A percentile compares a stretch with the other conserved stretches of the same genome.
phyloP scores from a whole-genome alignment of 2,888 invertebrate genomes.

The Campoplex capitator region DNA sequence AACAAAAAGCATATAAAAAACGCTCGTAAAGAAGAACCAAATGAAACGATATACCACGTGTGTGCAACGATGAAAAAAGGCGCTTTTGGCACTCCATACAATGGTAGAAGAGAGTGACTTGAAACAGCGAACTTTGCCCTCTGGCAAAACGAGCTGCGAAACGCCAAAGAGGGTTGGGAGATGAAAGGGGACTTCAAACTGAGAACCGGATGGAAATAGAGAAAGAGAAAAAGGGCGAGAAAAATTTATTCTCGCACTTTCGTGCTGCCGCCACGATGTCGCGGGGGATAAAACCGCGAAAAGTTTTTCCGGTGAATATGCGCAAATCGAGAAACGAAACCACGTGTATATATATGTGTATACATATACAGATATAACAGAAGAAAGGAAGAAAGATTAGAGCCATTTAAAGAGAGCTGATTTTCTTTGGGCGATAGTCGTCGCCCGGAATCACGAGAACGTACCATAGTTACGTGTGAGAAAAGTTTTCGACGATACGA shows the following conservation, averaged over 20 bases:
- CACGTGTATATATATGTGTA: background rate
- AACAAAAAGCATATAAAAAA: background rate
- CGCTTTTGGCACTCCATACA: constrained; percentile 57
- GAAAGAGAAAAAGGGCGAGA: constrained; percentile 40
- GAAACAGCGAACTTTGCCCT: constrained; percentile 59
- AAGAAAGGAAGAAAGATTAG: constrained; percentile 44
- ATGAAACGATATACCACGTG: constrained; percentile 14
- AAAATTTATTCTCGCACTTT: constrained; percentile 62
- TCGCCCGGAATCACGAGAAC: constrained; percentile 5
- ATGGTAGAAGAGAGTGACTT: constrained; percentile 40
- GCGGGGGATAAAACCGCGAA: constrained; percentile 49
- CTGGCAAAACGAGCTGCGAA: constrained; percentile 49
- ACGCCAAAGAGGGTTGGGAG: constrained; percentile 30
- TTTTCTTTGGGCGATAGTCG: constrained; percentile 44
- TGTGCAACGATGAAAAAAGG: constrained; percentile 12
- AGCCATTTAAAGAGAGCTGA: constrained; percentile 58
- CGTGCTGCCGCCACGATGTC: constrained; percentile 59
- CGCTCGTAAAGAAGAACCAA: background rate
- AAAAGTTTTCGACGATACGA: constrained; percentile 55
- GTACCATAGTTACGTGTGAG: constrained; percentile 43
- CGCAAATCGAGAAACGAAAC: constrained; percentile 53
- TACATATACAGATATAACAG: background rate
- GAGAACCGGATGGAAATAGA: constrained; percentile 35
- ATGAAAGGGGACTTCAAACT: constrained; percentile 19
- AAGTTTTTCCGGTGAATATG: constrained; percentile 59